Percentiles rank a stretch among this genome's conserved stretches.
These are phyloP conservation scores for Lordiphosa clarofinis DNA, from an alignment of 1,140 invertebrate genomes.

Conservation along the genomic window DNA sequence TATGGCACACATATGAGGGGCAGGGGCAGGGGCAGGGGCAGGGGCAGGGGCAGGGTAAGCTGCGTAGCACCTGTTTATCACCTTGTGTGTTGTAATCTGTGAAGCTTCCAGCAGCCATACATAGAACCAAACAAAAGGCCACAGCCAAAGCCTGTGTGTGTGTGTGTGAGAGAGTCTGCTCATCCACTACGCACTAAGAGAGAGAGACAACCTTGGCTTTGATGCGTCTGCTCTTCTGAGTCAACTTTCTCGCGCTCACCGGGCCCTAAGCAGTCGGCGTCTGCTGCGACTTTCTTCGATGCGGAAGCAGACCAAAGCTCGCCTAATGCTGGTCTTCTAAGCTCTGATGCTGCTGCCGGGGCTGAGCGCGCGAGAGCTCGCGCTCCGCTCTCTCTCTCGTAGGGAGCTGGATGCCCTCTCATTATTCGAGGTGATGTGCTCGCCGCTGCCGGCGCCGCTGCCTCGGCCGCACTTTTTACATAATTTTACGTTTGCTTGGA, in stretches of 20 bases:
- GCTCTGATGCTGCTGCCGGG: slow-evolving; percentile 22
- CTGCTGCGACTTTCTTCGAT: slow-evolving; percentile 59
- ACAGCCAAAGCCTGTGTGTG: slow-evolving; percentile 6
- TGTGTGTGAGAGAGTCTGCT: slow-evolving; percentile 17
- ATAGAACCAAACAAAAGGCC: slow-evolving; percentile 15
- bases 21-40: too few species aligned
- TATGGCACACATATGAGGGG: slow-evolving; percentile 40
- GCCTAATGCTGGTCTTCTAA: slow-evolving; percentile 59
- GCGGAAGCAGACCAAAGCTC: slow-evolving; percentile 66
- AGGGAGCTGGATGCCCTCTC: slow-evolving; percentile 41
- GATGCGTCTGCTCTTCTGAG: slow-evolving; percentile 27
- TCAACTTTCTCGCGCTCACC: slow-evolving; percentile 65
- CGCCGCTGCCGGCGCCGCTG: slow-evolving; percentile 29
- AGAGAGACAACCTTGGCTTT: slow-evolving; percentile 62
- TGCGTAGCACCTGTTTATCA: slow-evolving; percentile 71
- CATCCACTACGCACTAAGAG: slow-evolving; percentile 11
- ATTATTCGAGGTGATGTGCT: slow-evolving; percentile 21
- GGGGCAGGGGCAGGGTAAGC: slow-evolving; percentile 31
- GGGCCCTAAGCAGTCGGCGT: slow-evolving; percentile 22
- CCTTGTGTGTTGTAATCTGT: slow-evolving; percentile 73
- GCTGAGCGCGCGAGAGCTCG: slow-evolving; percentile 11
- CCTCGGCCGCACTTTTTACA: slow-evolving; percentile 57
- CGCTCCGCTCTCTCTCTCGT: slow-evolving; percentile 5
- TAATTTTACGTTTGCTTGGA: slow-evolving; percentile 77
- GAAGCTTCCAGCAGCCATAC: slow-evolving; percentile 38